Evolutionary conservation across 2,797 vertebrate genomes (phyloP), one percentile per base, ranked within the genome.

Genomic region (Oryzias sinensis): DNA sequence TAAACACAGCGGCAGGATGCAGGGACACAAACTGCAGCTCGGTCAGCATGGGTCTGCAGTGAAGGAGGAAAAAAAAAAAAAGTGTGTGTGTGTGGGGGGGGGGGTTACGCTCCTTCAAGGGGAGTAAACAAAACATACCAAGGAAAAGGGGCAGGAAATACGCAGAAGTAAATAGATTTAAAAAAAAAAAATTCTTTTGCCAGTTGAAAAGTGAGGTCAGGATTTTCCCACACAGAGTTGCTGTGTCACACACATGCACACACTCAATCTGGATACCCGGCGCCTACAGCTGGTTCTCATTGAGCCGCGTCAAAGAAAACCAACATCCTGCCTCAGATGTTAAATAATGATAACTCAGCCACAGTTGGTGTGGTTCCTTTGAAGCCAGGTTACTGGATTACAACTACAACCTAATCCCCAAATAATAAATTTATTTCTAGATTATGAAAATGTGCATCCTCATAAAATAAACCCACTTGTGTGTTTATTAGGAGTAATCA

Each of bases 201-300:
- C 82, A 51, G 80, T 82, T 61, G 62, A 77, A 77, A 89, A 82
- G 87, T 72, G 68, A 76, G 93, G 93, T 94, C 89, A 57, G 85
- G 6, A 56, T 77, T 87, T 95, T 95, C 93, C 93, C 94, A 95
- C 88, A 92, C 74, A 79, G 70, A 53, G 72, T 80, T 52, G 37
- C 41, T 71, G 47, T 62, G 64, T 59, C 49, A 58, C 42, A 57
- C 33, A 75, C 52, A 72, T 52, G 57, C 56, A 59, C 33, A 68
- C 66, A 60, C 50, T 43, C 56, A 43, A 59, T 61, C 65, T 49
- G 43, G 57, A 22, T 57, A 54, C 68, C 29, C 61, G 72, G 75
- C 72, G 74, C 74, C 27, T 70, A 82, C 92, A 94, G 93, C 93
- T 96, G 95, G 79, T 92, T 86, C 77, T 79, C 68, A 81, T 92